A percentile compares a stretch with the other conserved stretches of the same genome.
Evolutionary conservation across 1,140 invertebrate genomes (phyloP).

Genomic region (Drosophila nebulosa): DNA sequence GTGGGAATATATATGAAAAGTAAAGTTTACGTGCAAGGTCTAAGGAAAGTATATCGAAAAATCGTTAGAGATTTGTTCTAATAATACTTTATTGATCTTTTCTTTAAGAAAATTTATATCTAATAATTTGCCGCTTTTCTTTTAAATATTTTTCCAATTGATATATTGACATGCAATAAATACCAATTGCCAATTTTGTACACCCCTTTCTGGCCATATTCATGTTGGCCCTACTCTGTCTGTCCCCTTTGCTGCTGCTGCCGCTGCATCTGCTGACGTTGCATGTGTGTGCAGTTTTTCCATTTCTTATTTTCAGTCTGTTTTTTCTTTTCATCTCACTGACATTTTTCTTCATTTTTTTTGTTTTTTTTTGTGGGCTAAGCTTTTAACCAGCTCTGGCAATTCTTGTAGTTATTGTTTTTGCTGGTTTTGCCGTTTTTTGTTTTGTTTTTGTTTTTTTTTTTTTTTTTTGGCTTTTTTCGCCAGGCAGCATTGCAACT

Average conservation of each 20-base stretch:
- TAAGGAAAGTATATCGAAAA: too few species aligned
- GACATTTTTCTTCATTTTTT: constrained; percentile 28
- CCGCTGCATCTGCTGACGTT: constrained; percentile 30
- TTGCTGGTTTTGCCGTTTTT: constrained; percentile 19
- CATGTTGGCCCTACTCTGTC: constrained; percentile 10
- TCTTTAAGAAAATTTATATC: too few species aligned
- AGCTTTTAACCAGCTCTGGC: constrained; percentile 34
- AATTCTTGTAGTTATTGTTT: constrained; percentile 26
- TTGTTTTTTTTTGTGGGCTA: constrained; percentile 21
- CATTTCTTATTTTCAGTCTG: constrained; percentile 1
- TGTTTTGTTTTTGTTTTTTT: constrained; percentile 1
- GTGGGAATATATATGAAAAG: too few species aligned
- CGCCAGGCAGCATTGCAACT: constrained; percentile 53
- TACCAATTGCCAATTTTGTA: neutral
- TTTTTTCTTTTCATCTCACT: constrained; percentile 28
- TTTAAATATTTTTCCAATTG: neutral
- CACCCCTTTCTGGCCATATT: neutral
- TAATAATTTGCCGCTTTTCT: neutral
- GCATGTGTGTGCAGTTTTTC: constrained; percentile 56
- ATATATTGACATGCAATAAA: too few species aligned
- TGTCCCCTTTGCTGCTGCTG: neutral
- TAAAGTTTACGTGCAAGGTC: too few species aligned
- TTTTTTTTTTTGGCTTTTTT: constrained; percentile 23
- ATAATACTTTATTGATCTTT: too few species aligned
- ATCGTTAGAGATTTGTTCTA: too few species aligned